These are phyloP conservation scores for Tenebrosternarchus preto DNA, from an alignment of 2,113 vertebrate species.

Conservation along the genomic window DNA sequence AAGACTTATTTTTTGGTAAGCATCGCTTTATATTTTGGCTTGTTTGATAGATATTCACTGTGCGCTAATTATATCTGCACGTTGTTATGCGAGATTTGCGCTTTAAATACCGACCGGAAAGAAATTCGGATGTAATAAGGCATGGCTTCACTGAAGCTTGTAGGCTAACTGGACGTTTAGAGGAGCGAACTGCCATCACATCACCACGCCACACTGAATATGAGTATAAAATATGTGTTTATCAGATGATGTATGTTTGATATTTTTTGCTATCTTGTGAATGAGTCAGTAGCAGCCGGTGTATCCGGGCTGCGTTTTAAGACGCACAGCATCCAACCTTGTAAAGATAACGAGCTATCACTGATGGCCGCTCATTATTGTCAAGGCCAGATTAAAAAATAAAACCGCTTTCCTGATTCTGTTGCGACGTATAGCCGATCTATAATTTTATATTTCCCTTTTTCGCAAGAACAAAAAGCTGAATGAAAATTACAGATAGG, in stretches of 20 bases:
- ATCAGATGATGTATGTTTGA: not conserved
- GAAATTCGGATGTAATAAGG: not conserved
- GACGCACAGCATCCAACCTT: not conserved
- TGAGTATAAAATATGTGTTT: not conserved
- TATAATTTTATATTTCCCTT: no score
- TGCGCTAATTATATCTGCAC: not conserved
- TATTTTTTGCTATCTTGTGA: not conserved
- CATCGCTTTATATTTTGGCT: not conserved
- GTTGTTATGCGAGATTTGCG: not conserved
- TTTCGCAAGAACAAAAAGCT: no score
- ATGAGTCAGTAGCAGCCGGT: not conserved
- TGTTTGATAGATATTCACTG: not conserved
- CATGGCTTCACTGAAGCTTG: not conserved
- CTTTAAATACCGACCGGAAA: slow-evolving; percentile 4
- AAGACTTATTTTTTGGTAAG: slow-evolving; percentile 65
- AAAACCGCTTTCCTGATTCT: not conserved
- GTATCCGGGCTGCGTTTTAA: not conserved
- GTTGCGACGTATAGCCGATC: not conserved
- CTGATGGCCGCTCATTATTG: not conserved
- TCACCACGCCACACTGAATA: not conserved
- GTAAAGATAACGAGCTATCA: not conserved
- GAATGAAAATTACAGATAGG: no score
- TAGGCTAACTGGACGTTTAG: not conserved
- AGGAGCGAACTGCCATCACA: not conserved
- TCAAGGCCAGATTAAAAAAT: not conserved